Percentiles rank a stretch among this genome's conserved stretches.
These are phyloP conservation scores for Drosophila atripex DNA, from an alignment of 2,888 invertebrate genomes.

Conservation along the genomic window DNA sequence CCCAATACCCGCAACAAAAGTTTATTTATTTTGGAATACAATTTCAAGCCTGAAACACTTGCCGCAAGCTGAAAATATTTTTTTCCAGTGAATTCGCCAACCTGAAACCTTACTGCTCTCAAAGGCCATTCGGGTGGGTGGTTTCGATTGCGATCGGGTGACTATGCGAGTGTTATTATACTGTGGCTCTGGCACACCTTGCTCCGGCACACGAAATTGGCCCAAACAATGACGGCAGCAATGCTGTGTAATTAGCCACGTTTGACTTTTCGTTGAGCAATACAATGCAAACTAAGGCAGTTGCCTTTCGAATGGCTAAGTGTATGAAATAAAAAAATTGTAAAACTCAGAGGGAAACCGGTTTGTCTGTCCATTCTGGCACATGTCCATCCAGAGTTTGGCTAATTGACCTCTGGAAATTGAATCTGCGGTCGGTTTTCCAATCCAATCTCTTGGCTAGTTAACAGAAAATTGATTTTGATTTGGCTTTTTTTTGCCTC, in stretches of 20 bases:
- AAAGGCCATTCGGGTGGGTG: constrained; percentile 57
- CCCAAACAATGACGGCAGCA: constrained; percentile 30
- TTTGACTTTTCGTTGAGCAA: constrained; percentile 63
- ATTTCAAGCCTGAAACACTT: neutral
- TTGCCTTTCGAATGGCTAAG: constrained; percentile 70
- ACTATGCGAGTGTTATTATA: constrained; percentile 40
- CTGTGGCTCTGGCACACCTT: constrained; percentile 64
- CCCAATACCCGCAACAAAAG: neutral
- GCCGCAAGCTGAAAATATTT: neutral
- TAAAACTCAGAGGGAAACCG: constrained; percentile 56
- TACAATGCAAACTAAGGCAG: constrained; percentile 38
- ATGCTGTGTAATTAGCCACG: constrained; percentile 69
- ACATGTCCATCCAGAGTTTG: constrained; percentile 51
- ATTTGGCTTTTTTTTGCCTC: constrained; percentile 36
- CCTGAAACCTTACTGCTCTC: constrained; percentile 17
- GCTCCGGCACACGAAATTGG: constrained; percentile 46
- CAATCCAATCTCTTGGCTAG: constrained; percentile 38
- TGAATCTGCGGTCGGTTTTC: constrained; percentile 69
- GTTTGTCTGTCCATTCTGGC: constrained; percentile 49
- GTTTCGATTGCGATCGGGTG: constrained; percentile 35
- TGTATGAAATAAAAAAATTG: constrained; percentile 32
- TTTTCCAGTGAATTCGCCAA: constrained; percentile 15
- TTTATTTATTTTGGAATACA: neutral
- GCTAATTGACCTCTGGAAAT: constrained; percentile 76
- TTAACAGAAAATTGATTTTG: constrained; percentile 63